Base-by-base conservation (phyloP, 2,888 invertebrate species). In the Agrotis ipsilon region DNA sequence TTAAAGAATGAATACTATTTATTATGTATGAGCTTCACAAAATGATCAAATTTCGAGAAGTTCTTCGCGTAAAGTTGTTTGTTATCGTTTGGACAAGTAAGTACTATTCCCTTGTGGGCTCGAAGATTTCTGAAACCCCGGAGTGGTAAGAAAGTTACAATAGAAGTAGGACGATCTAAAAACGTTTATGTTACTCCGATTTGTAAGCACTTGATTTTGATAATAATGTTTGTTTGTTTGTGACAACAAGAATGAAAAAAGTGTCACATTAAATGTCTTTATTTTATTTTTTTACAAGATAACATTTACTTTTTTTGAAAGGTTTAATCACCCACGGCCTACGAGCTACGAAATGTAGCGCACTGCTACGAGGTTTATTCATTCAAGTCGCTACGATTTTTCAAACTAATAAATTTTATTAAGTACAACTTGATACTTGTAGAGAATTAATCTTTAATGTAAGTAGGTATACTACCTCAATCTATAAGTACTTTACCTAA, bases 11-110 rank as follows among this genome's bases (percentile, higher is more conserved):
- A 72, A 83, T 66, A 55, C 76, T 62, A 68, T 82, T 71, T 81
- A 69, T 74, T 75, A 78, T 79, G 82, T 81, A 81, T 73, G 71
- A 82, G 68, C 54, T 60, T 68, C 62, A 71, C 73, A 73, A 79
- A 81, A 74, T 72, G 68, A 76, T 79, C 63, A 71, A 78, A 81
- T 81, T 75, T 78, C 62, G 39, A 68, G 64, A 76, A 81, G 79
- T 83, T 84, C 32, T 73, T 70, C 65, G 55, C 60, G 60, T 62
- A 65, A 84, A 84, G 75, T 81, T 71, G 62, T 67, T 71, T 43
- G 65, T 81, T 76, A 81, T 75, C 69, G 62, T 81, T 83, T 80
- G 59, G 55, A 72, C 59, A 52, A 83, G 70, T 58, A 64, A 27
- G 39, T 75, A 45, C 55, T 72, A 75, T 75, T 79, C 73, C 70